phyloP scores from a whole-genome alignment of 2,113 vertebrate species.

The Apeltes quadracus region DNA sequence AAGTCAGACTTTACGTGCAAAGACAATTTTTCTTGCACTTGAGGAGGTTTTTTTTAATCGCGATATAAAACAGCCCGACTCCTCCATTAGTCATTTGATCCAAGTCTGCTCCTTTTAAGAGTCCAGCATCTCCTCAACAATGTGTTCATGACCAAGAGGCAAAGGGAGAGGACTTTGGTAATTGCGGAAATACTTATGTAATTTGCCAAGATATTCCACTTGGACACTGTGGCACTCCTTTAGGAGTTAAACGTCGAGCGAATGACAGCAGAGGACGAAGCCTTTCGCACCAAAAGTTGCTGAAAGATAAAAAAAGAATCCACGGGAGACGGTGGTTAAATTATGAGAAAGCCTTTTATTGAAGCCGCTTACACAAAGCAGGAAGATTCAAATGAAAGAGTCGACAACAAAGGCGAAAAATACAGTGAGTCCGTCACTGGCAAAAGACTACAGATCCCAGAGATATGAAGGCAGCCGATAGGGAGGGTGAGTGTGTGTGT shows the following conservation, averaged over 20 bases:
- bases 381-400: slow-evolving; percentile 57
- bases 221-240: slow-evolving; percentile 30
- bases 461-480: slow-evolving; percentile 46
- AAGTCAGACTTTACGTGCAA: slow-evolving; percentile 41
- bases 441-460: slow-evolving; percentile 61
- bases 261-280: neutral
- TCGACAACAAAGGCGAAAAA: slow-evolving; percentile 48
- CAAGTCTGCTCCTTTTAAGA: slow-evolving; percentile 6
- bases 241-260: slow-evolving; percentile 38
- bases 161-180: slow-evolving; percentile 44
- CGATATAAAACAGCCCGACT: slow-evolving; percentile 40
- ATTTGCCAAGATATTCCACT: slow-evolving; percentile 54
- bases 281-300: neutral
- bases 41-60: slow-evolving; percentile 6
- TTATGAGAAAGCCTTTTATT: slow-evolving; percentile 69
- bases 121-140: slow-evolving; percentile 32
- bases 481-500: slow-evolving; percentile 4
- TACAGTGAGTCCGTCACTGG: slow-evolving; percentile 18
- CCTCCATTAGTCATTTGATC: slow-evolving; percentile 25
- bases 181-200: slow-evolving; percentile 54
- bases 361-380: slow-evolving; percentile 41
- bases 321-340: slow-evolving; percentile 18
- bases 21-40: slow-evolving; percentile 34
- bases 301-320: slow-evolving; percentile 13
- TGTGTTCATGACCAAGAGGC: slow-evolving; percentile 34